A percentile compares a stretch with the other conserved stretches of the same genome.
Conservation (phyloP, 2,797 vertebrate genomes). For the Cheirogaleus major region DNA sequence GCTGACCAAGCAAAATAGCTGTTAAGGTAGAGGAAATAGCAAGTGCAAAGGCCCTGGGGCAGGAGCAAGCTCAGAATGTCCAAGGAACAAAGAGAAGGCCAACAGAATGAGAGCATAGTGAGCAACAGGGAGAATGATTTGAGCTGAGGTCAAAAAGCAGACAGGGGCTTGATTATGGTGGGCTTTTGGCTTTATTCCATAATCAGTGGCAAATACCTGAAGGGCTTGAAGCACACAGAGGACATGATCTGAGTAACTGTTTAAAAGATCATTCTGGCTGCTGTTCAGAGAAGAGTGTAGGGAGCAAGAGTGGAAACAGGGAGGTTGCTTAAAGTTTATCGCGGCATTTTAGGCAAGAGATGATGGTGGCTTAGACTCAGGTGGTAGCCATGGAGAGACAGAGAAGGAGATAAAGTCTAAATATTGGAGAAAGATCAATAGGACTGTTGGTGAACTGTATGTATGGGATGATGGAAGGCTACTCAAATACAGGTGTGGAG, state of each 20-base stretch:
- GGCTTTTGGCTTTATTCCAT: not conserved
- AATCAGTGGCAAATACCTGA: not conserved
- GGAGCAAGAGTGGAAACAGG: not conserved
- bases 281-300: not conserved
- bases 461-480: not conserved
- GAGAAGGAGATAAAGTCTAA: not conserved
- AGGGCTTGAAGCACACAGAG: not conserved
- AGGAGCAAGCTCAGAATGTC: not conserved
- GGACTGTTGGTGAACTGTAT: not conserved
- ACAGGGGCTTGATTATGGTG: not conserved
- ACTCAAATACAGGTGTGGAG: not conserved
- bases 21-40: not conserved
- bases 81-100: not conserved
- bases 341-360: not conserved
- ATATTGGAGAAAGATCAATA: not conserved
- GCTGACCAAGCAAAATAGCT: not conserved
- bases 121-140: not conserved
- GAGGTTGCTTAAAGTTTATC: not conserved
- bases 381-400: not conserved
- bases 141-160: not conserved
- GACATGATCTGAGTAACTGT: not conserved
- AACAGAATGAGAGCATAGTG: too few relatives aligned
- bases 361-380: not conserved
- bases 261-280: not conserved
- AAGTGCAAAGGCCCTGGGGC: not conserved